Conservation (phyloP, 2,888 invertebrate genomes). For the Danaus chrysippus region DNA sequence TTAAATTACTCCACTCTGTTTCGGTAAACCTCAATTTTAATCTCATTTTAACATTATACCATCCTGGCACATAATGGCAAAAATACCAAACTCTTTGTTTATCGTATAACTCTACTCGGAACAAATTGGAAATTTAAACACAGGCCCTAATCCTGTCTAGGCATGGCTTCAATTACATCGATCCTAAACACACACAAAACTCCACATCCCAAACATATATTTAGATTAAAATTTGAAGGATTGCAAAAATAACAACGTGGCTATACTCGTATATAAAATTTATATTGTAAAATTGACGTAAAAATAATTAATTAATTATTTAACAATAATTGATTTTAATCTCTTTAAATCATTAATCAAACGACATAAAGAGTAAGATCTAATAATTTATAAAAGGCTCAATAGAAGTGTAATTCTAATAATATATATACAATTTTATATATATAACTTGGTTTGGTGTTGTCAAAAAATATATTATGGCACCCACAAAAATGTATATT, state of each 20-base stretch:
- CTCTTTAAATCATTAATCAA: too few relatives aligned
- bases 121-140: conserved; percentile 29
- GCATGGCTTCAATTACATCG: conserved; percentile 26
- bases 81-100: conserved; percentile 13
- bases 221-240: conserved; percentile 31
- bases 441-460: too few relatives aligned
- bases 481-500: not conserved
- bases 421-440: too few relatives aligned
- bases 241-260: conserved; percentile 27
- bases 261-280: not conserved
- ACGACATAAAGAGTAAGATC: too few relatives aligned
- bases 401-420: too few relatives aligned
- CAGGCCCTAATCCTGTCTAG: conserved; percentile 25
- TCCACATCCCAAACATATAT: conserved; percentile 22
- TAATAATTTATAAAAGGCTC: too few relatives aligned
- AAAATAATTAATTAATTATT: too few relatives aligned
- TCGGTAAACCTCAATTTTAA: not conserved
- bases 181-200: conserved; percentile 29
- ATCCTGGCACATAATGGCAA: not conserved
- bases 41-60: not conserved
- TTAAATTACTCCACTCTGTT: not conserved
- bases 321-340: too few relatives aligned
- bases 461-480: not conserved
- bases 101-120: conserved; percentile 17
- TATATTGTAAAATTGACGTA: not conserved